Conservation (phyloP, 2,797 vertebrate genomes). For the Sphenopsis melanotis region DNA sequence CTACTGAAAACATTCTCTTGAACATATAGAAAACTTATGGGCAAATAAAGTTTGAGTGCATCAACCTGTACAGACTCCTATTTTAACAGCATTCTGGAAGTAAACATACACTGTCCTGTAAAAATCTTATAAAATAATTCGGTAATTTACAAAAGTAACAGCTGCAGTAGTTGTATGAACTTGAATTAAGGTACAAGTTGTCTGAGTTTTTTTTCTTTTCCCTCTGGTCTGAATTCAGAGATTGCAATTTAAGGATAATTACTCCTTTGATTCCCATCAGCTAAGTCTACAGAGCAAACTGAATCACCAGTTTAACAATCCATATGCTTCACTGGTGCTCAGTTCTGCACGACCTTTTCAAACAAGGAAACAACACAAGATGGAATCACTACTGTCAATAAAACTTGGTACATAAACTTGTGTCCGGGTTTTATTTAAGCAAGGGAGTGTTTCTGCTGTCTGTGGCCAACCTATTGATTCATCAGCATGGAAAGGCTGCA, state of each 20-base stretch:
- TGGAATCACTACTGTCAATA: neutral
- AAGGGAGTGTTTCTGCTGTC: neutral
- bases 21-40: neutral
- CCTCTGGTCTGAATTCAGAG: neutral
- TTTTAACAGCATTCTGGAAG: neutral
- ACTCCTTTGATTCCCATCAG: neutral
- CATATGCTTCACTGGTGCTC: neutral
- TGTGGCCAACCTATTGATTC: neutral
- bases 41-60: neutral
- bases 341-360: neutral
- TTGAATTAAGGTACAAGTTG: neutral
- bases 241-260: neutral
- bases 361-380: neutral
- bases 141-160: neutral
- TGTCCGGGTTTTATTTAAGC: neutral
- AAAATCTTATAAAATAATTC: neutral
- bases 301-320: neutral
- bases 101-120: neutral
- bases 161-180: neutral
- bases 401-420: neutral
- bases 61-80: neutral
- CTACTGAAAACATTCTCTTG: neutral
- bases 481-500: neutral
- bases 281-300: neutral
- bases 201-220: fast-evolving